Base-by-base conservation (phyloP, 2,113 vertebrate species). In the Gobius niger region DNA sequence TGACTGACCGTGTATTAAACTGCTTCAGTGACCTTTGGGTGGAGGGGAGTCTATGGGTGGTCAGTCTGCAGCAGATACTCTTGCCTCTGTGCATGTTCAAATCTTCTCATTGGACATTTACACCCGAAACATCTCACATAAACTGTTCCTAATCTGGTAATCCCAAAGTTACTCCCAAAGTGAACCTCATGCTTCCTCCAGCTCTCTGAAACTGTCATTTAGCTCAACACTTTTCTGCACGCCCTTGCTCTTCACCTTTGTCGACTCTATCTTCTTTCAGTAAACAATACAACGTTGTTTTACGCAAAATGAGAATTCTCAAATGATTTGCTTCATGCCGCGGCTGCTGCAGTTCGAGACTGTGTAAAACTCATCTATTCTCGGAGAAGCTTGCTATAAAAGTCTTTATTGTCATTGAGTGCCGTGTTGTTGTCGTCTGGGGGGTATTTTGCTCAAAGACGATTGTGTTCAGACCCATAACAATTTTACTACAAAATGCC, bases 361-460 rank as follows among this genome's bases (percentile, higher is more conserved):
- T 47, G 44, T 47, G 61, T 47, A n/a, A 63, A 63, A 24, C 8
- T 53, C 62, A 54, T 40, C 44, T 50, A 34, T n/a, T 52, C 14
- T 59, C 10, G 9, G 60, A 52, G 59, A 65, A 72, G 60, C 51
- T 18, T 74, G n/a, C 69, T 7, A 3, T n/a, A 11, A 70, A 56
- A 16, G 15, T 47, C 44, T 1, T 10, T 7, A 6, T 13, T 5
- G 49, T 41, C 1, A 10, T 9, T 4, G 18, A 18, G 3, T 18
- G 8, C 13, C 44, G 57, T 34, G 24, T 3, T 34, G 24, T 34
- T 34, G 24, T 34, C 24, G 62, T 11, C 42, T 68, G 67, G 11
- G 59, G 44, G 52, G 14, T 9, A 54, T 7, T 73, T 73, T 9
- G 19, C 34, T 46, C 18, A 53, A 14, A 40, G 5, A 53, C 18